Conservation (phyloP, 1,140 invertebrate genomes). For the Pteromalus puparum region DNA sequence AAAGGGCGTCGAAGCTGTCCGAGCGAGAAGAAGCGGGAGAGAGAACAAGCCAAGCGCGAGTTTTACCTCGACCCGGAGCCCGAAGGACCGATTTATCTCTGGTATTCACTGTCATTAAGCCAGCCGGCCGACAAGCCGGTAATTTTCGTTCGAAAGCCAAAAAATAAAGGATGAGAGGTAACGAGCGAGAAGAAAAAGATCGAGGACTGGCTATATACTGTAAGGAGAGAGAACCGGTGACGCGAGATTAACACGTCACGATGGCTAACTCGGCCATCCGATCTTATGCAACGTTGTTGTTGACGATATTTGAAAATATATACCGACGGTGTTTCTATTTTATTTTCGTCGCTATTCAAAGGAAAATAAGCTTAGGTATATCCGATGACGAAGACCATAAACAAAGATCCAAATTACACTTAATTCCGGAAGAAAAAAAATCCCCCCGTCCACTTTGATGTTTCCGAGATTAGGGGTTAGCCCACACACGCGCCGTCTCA, state of each 20-base stretch:
- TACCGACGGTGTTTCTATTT: background rate
- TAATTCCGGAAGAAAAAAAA: background rate
- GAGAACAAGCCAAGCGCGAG: background rate
- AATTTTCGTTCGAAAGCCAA: slow-evolving; percentile 34
- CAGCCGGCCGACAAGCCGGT: slow-evolving; percentile 30
- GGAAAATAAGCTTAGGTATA: too few species aligned
- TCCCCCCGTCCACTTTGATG: background rate
- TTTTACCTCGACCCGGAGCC: slow-evolving; percentile 41
- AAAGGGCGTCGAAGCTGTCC: background rate
- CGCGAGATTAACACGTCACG: slow-evolving; percentile 49
- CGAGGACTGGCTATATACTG: background rate
- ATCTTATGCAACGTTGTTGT: background rate
- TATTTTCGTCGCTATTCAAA: too few species aligned
- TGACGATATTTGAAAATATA: background rate
- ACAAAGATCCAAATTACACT: background rate
- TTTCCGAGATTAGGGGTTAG: background rate
- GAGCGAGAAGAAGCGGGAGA: background rate
- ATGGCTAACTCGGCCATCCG: background rate
- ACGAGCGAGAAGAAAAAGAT: slow-evolving; percentile 23
- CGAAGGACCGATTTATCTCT: slow-evolving; percentile 52
- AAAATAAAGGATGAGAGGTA: slow-evolving; percentile 30
- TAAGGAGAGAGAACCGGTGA: slow-evolving; percentile 22
- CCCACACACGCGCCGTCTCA: background rate
- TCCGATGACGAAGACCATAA: background rate
- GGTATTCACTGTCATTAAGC: slow-evolving; percentile 51